phyloP scores from a whole-genome alignment of 2,113 vertebrate species.

The Pogona vitticeps region DNA sequence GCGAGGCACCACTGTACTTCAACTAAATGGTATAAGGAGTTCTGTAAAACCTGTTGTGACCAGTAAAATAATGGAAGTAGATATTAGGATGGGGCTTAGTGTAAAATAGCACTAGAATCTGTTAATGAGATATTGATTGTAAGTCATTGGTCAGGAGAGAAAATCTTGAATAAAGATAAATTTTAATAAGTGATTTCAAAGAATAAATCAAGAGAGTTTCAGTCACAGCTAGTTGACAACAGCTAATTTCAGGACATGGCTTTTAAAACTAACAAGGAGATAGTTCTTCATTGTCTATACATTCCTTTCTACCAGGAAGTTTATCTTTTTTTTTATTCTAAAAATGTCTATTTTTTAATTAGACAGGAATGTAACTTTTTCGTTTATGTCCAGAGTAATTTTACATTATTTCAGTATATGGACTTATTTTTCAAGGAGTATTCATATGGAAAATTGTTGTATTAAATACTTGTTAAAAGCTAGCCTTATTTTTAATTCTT shows the following conservation, averaged over 20 bases:
- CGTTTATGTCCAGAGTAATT: neutral
- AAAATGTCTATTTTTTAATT: too few relatives aligned
- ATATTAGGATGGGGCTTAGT: neutral
- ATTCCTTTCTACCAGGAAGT: too few relatives aligned
- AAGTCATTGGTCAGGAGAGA: neutral
- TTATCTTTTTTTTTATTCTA: too few relatives aligned
- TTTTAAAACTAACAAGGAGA: too few relatives aligned
- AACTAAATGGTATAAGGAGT: neutral
- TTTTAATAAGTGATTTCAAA: neutral
- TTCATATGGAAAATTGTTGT: too few relatives aligned
- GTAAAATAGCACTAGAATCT: neutral
- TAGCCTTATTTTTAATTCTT: constrained; percentile 13
- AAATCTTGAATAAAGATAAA: neutral
- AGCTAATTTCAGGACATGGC: too few relatives aligned
- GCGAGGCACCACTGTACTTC: too few relatives aligned
- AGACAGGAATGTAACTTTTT: neutral
- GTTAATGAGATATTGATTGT: too few relatives aligned
- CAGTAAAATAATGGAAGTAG: neutral
- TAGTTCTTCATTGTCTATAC: too few relatives aligned
- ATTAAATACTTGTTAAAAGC: neutral
- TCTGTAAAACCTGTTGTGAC: neutral
- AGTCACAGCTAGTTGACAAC: neutral
- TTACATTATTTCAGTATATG: neutral
- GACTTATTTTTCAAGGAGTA: too few relatives aligned
- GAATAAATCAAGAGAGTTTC: too few relatives aligned